These are phyloP conservation scores for Temnothorax longispinosus DNA, from an alignment of 1,140 invertebrate species.

Conservation along the genomic window DNA sequence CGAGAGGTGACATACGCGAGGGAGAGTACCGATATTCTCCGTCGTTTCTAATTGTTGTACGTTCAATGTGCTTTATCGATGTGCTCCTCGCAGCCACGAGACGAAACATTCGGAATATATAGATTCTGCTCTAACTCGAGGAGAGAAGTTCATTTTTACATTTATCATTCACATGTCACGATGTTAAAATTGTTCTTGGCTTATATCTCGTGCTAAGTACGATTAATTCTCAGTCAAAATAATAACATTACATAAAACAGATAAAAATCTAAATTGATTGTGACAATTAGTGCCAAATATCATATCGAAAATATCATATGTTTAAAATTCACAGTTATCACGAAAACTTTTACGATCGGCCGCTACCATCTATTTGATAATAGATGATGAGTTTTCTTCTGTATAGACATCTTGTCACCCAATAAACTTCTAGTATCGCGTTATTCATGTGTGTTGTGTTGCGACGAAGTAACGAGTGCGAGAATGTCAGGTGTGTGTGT, in stretches of 20 bases:
- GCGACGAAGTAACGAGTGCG: background rate
- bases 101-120: background rate
- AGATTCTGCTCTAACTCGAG: background rate
- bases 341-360: background rate
- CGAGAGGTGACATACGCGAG: background rate
- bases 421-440: background rate
- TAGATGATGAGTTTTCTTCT: conserved; percentile 15
- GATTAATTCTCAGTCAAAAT: background rate
- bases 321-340: conserved; percentile 9
- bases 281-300: background rate
- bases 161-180: background rate
- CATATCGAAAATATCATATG: background rate
- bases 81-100: conserved; percentile 53
- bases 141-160: background rate
- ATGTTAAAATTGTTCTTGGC: background rate
- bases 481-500: conserved; percentile 9
- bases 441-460: background rate
- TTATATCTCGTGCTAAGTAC: background rate
- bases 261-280: background rate
- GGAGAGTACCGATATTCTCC: background rate
- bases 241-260: background rate
- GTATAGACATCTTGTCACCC: background rate
- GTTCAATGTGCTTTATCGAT: conserved; percentile 72
- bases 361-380: background rate
- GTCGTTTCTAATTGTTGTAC: conserved; percentile 61